A percentile compares a stretch with the other conserved stretches of the same genome.
phyloP scores from a whole-genome alignment of 2,797 vertebrate species.

The Typhlichthys eigenmanni region DNA sequence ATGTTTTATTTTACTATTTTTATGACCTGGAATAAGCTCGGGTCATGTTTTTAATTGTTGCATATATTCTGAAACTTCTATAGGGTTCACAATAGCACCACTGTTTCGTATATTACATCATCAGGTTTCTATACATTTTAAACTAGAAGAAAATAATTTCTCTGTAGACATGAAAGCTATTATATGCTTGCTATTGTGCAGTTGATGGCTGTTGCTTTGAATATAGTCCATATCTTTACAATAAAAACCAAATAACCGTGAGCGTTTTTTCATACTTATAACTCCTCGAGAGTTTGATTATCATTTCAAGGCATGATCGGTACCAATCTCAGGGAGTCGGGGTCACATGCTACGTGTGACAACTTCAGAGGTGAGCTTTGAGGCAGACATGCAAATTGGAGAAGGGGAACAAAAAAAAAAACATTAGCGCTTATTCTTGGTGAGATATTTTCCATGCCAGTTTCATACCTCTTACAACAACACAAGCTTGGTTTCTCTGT shows the following conservation, averaged over 20 bases:
- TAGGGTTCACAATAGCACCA: too few species aligned
- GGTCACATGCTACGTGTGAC: slow-evolving; percentile 54
- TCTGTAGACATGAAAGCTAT: slow-evolving; percentile 50
- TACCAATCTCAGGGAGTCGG: slow-evolving; percentile 41
- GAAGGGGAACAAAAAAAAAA: slow-evolving; percentile 14
- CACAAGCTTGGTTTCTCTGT: slow-evolving; percentile 51
- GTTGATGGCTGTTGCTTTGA: slow-evolving; percentile 27
- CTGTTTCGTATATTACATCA: too few species aligned
- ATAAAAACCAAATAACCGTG: slow-evolving; percentile 38
- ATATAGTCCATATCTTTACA: slow-evolving; percentile 34
- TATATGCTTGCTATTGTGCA: slow-evolving; percentile 20
- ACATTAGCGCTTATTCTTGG: slow-evolving; percentile 38
- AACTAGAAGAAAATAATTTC: slow-evolving; percentile 19
- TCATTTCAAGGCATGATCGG: slow-evolving; percentile 69
- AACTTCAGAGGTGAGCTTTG: slow-evolving; percentile 56
- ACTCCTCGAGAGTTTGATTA: slow-evolving; percentile 43
- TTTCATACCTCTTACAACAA: slow-evolving; percentile 78
- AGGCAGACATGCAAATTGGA: slow-evolving; percentile 65
- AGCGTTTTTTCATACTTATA: slow-evolving; percentile 31
- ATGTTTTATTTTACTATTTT: too few species aligned
- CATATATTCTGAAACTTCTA: too few species aligned
- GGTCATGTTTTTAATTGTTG: too few species aligned
- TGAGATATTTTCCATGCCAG: slow-evolving; percentile 62
- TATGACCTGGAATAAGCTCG: too few species aligned
- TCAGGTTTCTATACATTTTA: slow-evolving; percentile 25